phyloP scores from a whole-genome alignment of 2,888 invertebrate genomes.

The Rhynchonema sp. region DNA sequence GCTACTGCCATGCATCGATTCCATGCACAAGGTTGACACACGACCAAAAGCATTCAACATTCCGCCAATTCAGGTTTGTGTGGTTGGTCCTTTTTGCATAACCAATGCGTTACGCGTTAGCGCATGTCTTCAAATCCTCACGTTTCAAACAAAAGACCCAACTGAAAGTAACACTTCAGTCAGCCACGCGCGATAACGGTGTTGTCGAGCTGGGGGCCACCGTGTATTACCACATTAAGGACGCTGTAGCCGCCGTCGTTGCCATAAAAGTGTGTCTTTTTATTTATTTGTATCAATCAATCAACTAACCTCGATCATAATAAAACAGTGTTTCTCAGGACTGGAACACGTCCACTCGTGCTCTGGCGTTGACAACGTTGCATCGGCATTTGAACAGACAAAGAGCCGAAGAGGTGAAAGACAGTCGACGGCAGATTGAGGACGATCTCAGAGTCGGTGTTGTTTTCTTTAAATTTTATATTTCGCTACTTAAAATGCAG shows the following conservation, averaged over 20 bases:
- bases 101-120: too few relatives aligned
- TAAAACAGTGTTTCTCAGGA: constrained; percentile 17
- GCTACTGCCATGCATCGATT: constrained; percentile 32
- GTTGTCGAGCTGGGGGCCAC: constrained; percentile 33
- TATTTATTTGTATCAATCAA: too few relatives aligned
- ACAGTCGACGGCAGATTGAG: constrained; percentile 14
- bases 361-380: constrained; percentile 29
- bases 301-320: too few relatives aligned
- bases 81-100: background rate
- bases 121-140: too few relatives aligned
- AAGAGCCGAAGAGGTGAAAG: constrained; percentile 22
- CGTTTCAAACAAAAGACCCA: background rate
- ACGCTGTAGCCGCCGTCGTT: constrained; percentile 29
- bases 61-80: constrained; percentile 31
- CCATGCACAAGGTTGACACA: constrained; percentile 28
- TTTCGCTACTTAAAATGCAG: background rate
- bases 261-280: constrained; percentile 29
- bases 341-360: constrained; percentile 28
- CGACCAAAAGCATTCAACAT: constrained; percentile 33
- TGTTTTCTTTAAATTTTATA: too few relatives aligned
- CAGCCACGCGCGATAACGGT: constrained; percentile 32
- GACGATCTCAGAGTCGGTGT: constrained; percentile 17
- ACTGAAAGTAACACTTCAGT: too few relatives aligned
- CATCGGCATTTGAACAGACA: constrained; percentile 27
- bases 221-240: constrained; percentile 30